Conservation (phyloP, 1,140 invertebrate genomes). For the Eumeta japonica region DNA sequence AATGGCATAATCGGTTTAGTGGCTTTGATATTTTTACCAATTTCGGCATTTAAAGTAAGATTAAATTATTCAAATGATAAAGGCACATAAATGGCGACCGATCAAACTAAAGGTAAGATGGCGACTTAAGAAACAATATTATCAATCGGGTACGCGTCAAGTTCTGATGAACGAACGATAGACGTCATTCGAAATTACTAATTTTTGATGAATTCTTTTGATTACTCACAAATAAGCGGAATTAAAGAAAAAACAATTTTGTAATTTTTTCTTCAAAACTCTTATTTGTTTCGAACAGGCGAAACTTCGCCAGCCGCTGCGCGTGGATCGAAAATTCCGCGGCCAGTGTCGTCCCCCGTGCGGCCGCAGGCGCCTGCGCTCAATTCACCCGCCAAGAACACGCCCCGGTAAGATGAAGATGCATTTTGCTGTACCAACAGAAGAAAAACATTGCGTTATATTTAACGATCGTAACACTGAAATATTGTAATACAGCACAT, state of each 20-base stretch:
- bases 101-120: too few relatives aligned
- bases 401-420: constrained; percentile 37
- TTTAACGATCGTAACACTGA: neutral
- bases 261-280: neutral
- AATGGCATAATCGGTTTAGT: too few relatives aligned
- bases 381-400: constrained; percentile 41
- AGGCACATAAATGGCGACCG: too few relatives aligned
- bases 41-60: too few relatives aligned
- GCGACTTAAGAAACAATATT: too few relatives aligned
- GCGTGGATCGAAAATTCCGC: constrained; percentile 49
- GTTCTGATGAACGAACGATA: too few relatives aligned
- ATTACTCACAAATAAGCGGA: neutral
- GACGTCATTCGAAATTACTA: too few relatives aligned
- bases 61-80: too few relatives aligned
- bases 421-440: neutral
- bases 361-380: constrained; percentile 50
- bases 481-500: neutral
- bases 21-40: too few relatives aligned
- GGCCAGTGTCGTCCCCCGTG: constrained; percentile 57
- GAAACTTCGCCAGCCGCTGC: constrained; percentile 61
- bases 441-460: neutral
- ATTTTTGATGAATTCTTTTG: too few relatives aligned
- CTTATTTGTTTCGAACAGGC: constrained; percentile 17
- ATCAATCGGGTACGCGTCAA: too few relatives aligned
- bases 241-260: neutral